Evolutionary conservation across 2,113 vertebrate species (phyloP), one percentile per base, ranked within the genome.

Genomic region (Vireo altiloquus): DNA sequence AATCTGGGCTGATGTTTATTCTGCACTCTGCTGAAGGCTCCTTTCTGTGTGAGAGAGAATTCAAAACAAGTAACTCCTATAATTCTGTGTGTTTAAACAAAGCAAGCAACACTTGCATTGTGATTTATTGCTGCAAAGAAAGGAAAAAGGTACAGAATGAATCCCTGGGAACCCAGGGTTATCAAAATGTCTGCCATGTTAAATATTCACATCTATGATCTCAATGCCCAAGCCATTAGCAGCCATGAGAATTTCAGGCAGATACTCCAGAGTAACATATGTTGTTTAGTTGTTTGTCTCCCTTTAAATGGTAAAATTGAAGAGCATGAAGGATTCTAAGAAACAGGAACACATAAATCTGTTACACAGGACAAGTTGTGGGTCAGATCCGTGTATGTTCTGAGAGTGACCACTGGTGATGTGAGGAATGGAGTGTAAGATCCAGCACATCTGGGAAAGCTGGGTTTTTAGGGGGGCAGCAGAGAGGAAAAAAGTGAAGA

Each of bases 381-480:
- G 9, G 15, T 60, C 59, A 56, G 30, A 78, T 42, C 60, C 25
- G 7, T 28, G 37, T 1, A 0, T 37, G 15, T 52, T 65, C 22
- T 76, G n/a, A 52, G 31, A 7, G 5, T 69, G 33, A 23, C 18
- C 21, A 30, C 21, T 7, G 6, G 30, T 39, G 50, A 30, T 75
- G n/a, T 74, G n/a, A 57, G 22, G 31, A 92, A n/a, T 40, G 10
- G n/a, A 65, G 37, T 50, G 37, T 46, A 66, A 90, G 44, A 21
- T 11, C 4, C 18, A 25, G 4, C 11, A 23, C 14, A 20, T 0
- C 0, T 68, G 17, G 20, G 33, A 60, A 5, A 33, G 14, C 0
- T 82, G 52, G 40, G 3, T 0, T 5, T 57, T 83, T 30, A 21
- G 44, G 3, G 27, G 15, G 11, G 6, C 44, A 59, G 5, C 3